These are phyloP conservation scores for Melipona quadrifasciata DNA, from an alignment of 1,140 invertebrate species.

Conservation along the genomic window DNA sequence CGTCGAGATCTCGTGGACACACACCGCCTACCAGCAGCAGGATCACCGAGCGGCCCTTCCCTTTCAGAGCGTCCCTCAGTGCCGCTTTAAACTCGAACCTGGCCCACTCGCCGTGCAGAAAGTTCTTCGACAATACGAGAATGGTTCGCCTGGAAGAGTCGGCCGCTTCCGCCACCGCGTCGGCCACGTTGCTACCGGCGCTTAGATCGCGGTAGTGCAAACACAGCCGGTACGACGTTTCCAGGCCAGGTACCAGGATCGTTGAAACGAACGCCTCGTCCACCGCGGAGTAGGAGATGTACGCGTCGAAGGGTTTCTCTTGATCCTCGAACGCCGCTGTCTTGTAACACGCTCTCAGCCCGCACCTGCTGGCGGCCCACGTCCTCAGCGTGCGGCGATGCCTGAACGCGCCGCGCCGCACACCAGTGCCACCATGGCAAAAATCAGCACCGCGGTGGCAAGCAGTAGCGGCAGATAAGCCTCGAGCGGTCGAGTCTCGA, in stretches of 20 bases:
- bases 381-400: slow-evolving; percentile 92
- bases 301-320: slow-evolving; percentile 94
- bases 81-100: slow-evolving; percentile 96
- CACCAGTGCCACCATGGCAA: slow-evolving; percentile 87
- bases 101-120: slow-evolving; percentile 96
- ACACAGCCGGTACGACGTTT: slow-evolving; percentile 90
- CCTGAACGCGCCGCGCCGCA: slow-evolving; percentile 88
- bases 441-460: slow-evolving; percentile 88
- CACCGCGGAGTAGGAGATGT: slow-evolving; percentile 94
- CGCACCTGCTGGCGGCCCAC: slow-evolving; percentile 94
- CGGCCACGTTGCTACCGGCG: slow-evolving; percentile 89
- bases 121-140: slow-evolving; percentile 95
- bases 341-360: slow-evolving; percentile 91
- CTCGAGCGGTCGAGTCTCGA: slow-evolving; percentile 88
- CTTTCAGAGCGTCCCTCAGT: slow-evolving; percentile 94
- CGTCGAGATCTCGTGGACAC: slow-evolving; percentile 92
- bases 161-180: slow-evolving; percentile 94
- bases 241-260: slow-evolving; percentile 91
- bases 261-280: slow-evolving; percentile 94
- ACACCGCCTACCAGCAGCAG: slow-evolving; percentile 93
- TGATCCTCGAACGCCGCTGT: slow-evolving; percentile 90
- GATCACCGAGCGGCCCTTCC: slow-evolving; percentile 90
- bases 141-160: slow-evolving; percentile 95
- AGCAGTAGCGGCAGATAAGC: slow-evolving; percentile 90
- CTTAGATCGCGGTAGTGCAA: slow-evolving; percentile 93